Evolutionary conservation across 2,888 invertebrate species (phyloP).

Genomic region (Stenoptilia bipunctidactyla): DNA sequence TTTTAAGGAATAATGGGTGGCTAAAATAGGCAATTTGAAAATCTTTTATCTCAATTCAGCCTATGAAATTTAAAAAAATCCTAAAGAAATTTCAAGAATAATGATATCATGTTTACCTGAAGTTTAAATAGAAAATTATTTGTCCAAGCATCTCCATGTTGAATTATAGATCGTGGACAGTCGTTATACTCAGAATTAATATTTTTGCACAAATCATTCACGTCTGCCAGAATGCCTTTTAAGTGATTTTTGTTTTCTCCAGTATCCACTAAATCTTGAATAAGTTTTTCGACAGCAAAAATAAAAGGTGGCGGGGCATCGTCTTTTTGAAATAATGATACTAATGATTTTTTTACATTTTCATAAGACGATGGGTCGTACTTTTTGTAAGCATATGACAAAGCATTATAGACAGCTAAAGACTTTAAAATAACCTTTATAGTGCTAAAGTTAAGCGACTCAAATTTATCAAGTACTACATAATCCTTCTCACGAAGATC

Average conservation of each 20-base stretch:
- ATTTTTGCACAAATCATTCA: constrained; percentile 2
- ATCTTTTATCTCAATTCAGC: too few relatives aligned
- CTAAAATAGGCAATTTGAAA: too few relatives aligned
- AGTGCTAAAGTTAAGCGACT: constrained; percentile 1
- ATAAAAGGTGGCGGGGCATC: neutral
- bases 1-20: too few relatives aligned
- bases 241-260: neutral
- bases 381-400: constrained; percentile 18
- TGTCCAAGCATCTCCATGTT: constrained; percentile 37
- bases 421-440: constrained; percentile 23
- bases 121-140: constrained; percentile 34
- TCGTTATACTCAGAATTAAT: constrained; percentile 7
- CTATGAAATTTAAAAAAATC: too few relatives aligned
- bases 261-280: constrained; percentile 18
- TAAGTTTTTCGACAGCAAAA: constrained; percentile 6
- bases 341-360: neutral
- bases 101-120: too few relatives aligned
- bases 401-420: constrained; percentile 25
- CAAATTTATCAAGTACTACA: constrained; percentile 23
- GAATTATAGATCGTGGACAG: constrained; percentile 18
- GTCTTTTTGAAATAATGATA: neutral
- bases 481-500: constrained; percentile 23
- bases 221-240: neutral
- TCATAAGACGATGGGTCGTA: neutral
- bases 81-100: too few relatives aligned